Evolutionary conservation across 2,888 invertebrate species (phyloP).

Genomic region (Baccha elongata): DNA sequence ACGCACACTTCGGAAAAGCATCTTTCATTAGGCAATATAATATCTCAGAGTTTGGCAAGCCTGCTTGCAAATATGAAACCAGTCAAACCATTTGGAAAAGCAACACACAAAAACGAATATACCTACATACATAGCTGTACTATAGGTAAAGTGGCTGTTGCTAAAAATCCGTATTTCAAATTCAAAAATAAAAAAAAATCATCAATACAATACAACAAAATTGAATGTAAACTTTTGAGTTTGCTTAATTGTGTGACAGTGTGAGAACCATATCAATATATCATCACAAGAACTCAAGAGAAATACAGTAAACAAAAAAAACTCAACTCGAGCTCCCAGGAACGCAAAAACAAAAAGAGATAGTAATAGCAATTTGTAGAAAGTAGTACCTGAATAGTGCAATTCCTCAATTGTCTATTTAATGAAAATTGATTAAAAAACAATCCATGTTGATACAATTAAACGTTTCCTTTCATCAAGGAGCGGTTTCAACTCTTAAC

Average conservation of each 20-base stretch:
- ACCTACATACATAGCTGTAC: neutral
- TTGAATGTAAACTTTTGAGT: neutral
- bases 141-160: neutral
- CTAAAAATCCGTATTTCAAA: neutral
- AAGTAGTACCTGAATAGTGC: constrained; percentile 54
- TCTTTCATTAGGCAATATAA: too few relatives aligned
- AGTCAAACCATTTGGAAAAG: constrained; percentile 9
- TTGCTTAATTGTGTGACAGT: constrained; percentile 9
- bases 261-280: too few relatives aligned
- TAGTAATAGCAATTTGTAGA: constrained; percentile 53
- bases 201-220: constrained; percentile 4
- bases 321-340: neutral
- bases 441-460: constrained; percentile 27
- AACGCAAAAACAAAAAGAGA: constrained; percentile 39
- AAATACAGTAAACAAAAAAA: neutral
- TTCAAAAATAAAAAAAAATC: neutral
- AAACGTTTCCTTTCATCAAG: constrained; percentile 13
- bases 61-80: too few relatives aligned
- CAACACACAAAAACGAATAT: neutral
- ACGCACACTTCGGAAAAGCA: too few relatives aligned
- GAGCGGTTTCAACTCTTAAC: constrained; percentile 37
- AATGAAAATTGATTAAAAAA: constrained; percentile 43
- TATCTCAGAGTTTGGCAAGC: too few relatives aligned
- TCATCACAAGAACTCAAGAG: neutral
- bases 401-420: constrained; percentile 30